Base-by-base conservation (phyloP, 2,113 vertebrate species). In the Puma concolor region DNA sequence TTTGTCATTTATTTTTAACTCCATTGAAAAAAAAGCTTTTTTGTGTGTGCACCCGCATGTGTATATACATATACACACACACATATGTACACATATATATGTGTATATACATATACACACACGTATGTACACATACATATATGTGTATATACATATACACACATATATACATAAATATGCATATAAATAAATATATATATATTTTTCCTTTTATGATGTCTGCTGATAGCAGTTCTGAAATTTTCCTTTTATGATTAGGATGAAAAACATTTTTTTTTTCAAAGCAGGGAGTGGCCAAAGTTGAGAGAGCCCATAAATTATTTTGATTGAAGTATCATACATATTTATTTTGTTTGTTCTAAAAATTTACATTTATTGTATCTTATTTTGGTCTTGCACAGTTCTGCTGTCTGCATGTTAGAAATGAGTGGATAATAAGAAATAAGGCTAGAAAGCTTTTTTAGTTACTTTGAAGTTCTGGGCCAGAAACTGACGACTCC, bases 331-430 rank as follows among this genome's bases (percentile, higher is more conserved):
- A 87, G 41, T 92, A 52, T 93, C 76, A 85, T 91, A 5, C 64
- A 80, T 93, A 57, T 79, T 97, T 94, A 85, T 97, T 97, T 90
- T 97, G 48, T 96, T 98, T 95, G 91, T 95, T 97, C 69, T 94
- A 93, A 90, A 94, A 93, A 84, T 94, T 83, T 88, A 54, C 4
- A 41, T 84, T 15, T 76, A 4, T 93, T 97, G 0, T 54, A 72
- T 38, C 54, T 91, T 83, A 38, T 91, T 89, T 93, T 96, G 64
- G 72, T 77, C 6, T 86, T 87, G 5, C 3, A 76, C 48, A 67
- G 0, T 33, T 36, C 66, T 94, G 33, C 4, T 89, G 21, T 97
- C 86, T 97, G 23, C 33, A 83, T 94, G 57, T 67, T 94, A 88
- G 88, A 91, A 93, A 85, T 97, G 64, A 57, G 48, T 91, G 81